Evolutionary conservation across 2,113 vertebrate species (phyloP).

Genomic region (Sturnira hondurensis): DNA sequence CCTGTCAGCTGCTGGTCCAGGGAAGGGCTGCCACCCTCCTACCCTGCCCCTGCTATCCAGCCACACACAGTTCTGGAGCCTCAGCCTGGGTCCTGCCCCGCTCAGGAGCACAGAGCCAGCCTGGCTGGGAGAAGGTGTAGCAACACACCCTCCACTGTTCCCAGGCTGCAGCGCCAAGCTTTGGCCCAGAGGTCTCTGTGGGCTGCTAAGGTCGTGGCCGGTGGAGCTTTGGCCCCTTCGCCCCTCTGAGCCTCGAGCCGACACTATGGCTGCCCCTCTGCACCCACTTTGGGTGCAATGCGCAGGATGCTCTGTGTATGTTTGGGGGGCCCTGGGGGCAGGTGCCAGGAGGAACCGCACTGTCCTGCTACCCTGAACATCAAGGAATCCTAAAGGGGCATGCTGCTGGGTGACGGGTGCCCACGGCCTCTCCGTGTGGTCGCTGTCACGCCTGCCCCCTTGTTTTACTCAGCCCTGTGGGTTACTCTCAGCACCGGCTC

Average conservation of each 20-base stretch:
- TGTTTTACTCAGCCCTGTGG: background rate
- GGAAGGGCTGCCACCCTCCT: background rate
- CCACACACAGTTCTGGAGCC: background rate
- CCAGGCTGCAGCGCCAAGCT: background rate
- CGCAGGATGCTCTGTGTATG: background rate
- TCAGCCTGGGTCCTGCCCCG: background rate
- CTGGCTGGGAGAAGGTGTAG: background rate
- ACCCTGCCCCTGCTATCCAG: background rate
- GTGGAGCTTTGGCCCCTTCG: background rate
- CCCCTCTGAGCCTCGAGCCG: background rate
- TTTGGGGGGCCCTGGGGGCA: background rate
- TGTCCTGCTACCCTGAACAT: background rate
- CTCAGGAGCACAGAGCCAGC: background rate
- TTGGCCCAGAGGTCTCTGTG: background rate
- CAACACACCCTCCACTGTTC: accelerated
- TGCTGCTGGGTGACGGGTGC: background rate
- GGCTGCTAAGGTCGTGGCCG: background rate
- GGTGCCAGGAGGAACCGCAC: background rate
- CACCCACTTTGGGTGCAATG: background rate
- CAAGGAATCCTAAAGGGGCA: background rate
- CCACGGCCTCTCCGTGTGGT: background rate
- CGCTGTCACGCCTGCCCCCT: background rate
- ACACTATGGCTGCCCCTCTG: accelerated
- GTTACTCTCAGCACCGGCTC: background rate
- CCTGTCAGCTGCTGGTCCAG: background rate